Percentiles rank a stretch among this genome's conserved stretches.
Evolutionary conservation across 2,113 vertebrate genomes (phyloP).

Genomic region (Gymnorhina tibicen): DNA sequence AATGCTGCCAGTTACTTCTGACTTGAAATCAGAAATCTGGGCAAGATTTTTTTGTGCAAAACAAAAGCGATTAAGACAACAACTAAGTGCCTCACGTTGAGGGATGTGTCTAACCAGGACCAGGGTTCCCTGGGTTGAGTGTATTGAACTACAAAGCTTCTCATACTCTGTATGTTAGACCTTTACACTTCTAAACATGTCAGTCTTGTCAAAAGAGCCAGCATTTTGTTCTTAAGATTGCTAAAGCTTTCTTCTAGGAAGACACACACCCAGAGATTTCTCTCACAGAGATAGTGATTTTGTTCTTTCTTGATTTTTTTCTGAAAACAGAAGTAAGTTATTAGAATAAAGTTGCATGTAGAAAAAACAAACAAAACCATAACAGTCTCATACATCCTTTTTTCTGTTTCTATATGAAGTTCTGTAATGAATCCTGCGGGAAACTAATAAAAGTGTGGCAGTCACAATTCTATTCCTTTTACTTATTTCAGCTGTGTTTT

Average conservation of each 20-base stretch:
- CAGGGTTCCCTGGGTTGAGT: background rate
- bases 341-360: background rate
- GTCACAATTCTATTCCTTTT: background rate
- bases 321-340: background rate
- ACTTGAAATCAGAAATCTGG: background rate
- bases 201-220: background rate
- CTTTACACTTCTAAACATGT: background rate
- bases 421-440: background rate
- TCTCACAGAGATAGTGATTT: background rate
- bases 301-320: background rate
- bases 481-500: background rate
- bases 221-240: background rate
- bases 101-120: background rate
- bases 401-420: background rate
- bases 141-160: background rate
- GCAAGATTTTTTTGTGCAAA: background rate
- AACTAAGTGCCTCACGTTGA: background rate
- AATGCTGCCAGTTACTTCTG: background rate
- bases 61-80: background rate
- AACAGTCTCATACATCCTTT: background rate
- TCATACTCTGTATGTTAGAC: accelerated
- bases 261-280: background rate
- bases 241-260: background rate
- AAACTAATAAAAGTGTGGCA: background rate
- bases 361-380: background rate